phyloP scores from a whole-genome alignment of 1,140 invertebrate species.

The Magallana gigas region DNA sequence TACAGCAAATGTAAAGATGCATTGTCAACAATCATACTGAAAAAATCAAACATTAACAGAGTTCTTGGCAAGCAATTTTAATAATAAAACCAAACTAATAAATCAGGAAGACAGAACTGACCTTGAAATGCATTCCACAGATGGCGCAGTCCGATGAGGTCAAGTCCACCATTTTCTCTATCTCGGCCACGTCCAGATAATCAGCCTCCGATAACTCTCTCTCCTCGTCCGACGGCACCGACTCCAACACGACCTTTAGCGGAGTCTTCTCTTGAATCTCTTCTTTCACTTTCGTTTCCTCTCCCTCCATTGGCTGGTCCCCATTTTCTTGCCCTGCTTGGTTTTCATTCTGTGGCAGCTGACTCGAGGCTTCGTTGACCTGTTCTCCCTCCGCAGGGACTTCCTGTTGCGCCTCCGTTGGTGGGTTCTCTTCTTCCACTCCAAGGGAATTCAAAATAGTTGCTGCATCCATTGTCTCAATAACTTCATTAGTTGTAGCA shows the following conservation, averaged over 20 bases:
- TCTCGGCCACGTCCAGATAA: slow-evolving; percentile 44
- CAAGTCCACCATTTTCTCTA: slow-evolving; percentile 53
- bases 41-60: too few species aligned
- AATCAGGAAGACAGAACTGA: not conserved
- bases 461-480: not conserved
- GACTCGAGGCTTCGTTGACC: slow-evolving; percentile 32
- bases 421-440: not conserved
- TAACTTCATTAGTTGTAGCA: not conserved
- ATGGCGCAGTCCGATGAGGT: slow-evolving; percentile 50
- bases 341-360: not conserved
- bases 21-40: too few species aligned
- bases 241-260: slow-evolving; percentile 5
- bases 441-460: not conserved
- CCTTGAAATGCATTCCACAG: slow-evolving; percentile 53
- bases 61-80: too few species aligned
- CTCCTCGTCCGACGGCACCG: slow-evolving; percentile 33
- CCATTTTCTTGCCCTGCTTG: not conserved
- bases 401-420: not conserved
- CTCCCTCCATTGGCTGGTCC: not conserved
- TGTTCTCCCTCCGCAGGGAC: not conserved
- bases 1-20: too few species aligned
- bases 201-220: not conserved
- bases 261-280: slow-evolving; percentile 16
- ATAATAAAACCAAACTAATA: too few species aligned
- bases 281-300: not conserved